Evolutionary conservation across 2,888 invertebrate genomes (phyloP).

Genomic region (Seira sanloemensis): DNA sequence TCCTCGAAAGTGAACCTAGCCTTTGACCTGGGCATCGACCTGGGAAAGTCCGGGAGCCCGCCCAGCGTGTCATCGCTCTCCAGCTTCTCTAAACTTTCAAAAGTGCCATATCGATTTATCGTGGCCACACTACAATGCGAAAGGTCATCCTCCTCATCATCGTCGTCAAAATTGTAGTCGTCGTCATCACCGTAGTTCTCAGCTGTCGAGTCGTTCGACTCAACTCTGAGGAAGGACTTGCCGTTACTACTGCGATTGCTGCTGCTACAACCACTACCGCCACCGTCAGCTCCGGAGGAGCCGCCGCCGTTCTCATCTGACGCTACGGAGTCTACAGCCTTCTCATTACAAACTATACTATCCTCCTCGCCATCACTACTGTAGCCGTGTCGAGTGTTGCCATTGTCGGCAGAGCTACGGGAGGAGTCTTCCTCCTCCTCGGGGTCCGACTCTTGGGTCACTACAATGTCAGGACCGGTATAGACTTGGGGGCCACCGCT

Average conservation of each 20-base stretch:
- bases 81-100: slow-evolving; percentile 72
- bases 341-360: slow-evolving; percentile 50
- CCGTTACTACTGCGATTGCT: slow-evolving; percentile 45
- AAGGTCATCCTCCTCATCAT: slow-evolving; percentile 71
- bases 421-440: slow-evolving; percentile 34
- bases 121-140: slow-evolving; percentile 71
- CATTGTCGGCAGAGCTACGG: slow-evolving; percentile 29
- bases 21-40: slow-evolving; percentile 57
- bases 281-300: slow-evolving; percentile 23
- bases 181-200: slow-evolving; percentile 73
- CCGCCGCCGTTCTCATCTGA: slow-evolving; percentile 47
- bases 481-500: not conserved
- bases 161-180: slow-evolving; percentile 70
- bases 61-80: slow-evolving; percentile 65
- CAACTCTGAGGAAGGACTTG: slow-evolving; percentile 62
- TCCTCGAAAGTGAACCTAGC: slow-evolving; percentile 72
- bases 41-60: slow-evolving; percentile 45
- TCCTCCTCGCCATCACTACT: slow-evolving; percentile 65
- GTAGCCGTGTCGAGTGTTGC: slow-evolving; percentile 54
- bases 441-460: slow-evolving; percentile 69
- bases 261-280: slow-evolving; percentile 42
- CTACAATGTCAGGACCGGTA: slow-evolving; percentile 68
- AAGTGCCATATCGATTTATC: slow-evolving; percentile 73
- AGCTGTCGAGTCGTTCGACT: slow-evolving; percentile 69
- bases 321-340: slow-evolving; percentile 30